A percentile compares a stretch with the other conserved stretches of the same genome.
Conservation (phyloP, 2,113 vertebrate species). For the Crotalus horridus region DNA sequence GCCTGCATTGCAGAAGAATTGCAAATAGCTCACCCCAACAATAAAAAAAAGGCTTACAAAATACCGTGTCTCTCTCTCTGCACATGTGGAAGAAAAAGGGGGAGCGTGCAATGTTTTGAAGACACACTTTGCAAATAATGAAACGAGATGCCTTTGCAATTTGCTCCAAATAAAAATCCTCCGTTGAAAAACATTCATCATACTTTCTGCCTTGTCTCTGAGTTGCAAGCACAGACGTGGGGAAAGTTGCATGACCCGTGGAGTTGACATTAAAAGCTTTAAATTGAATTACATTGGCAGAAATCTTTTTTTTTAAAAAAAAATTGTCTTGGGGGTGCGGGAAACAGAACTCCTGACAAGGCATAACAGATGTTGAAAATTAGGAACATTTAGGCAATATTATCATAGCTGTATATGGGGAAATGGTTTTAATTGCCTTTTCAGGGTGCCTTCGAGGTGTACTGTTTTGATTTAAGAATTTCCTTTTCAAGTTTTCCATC, state of each 20-base stretch:
- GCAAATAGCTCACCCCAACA: constrained; percentile 50
- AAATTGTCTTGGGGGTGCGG: constrained; percentile 50
- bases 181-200: constrained; percentile 53
- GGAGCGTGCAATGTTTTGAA: constrained; percentile 13
- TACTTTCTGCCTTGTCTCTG: constrained; percentile 53
- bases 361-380: constrained; percentile 67
- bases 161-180: constrained; percentile 19
- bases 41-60: constrained; percentile 60
- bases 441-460: constrained; percentile 44
- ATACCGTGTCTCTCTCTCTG: constrained; percentile 47
- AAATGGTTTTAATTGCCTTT: constrained; percentile 45
- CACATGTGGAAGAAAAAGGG: neutral
- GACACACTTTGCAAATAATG: constrained; percentile 23
- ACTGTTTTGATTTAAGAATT: constrained; percentile 41
- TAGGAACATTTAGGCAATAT: constrained; percentile 57
- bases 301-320: constrained; percentile 31
- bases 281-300: constrained; percentile 64
- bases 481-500: constrained; percentile 1
- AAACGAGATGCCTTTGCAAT: constrained; percentile 9
- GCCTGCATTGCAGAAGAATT: constrained; percentile 46
- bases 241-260: constrained; percentile 60
- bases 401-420: constrained; percentile 39
- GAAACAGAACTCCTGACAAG: constrained; percentile 54
- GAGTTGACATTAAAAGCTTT: constrained; percentile 66
- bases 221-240: constrained; percentile 48